Evolutionary conservation across 2,888 invertebrate genomes (phyloP), one percentile per base, ranked within the genome.

Genomic region (Ommatoiulus sabulosus): DNA sequence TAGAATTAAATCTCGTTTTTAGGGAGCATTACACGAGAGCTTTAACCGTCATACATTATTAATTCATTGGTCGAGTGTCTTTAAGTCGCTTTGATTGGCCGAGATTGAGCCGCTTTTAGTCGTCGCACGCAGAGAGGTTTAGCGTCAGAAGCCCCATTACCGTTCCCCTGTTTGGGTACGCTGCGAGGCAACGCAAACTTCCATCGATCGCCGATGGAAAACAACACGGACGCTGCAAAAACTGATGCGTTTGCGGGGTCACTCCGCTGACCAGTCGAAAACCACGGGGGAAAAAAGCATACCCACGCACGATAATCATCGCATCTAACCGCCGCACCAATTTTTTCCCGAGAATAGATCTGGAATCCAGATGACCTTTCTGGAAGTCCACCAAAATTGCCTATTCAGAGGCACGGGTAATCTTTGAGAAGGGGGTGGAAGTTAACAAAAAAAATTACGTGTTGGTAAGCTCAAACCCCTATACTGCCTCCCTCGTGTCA

Each of bases 111-210:
- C 63, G 63, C 63, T 52, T 52, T 52, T 52, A 12, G 12, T 52
- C 52, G 15, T 17, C 52, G 52, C 52, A 52, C 1, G 52, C 52
- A 52, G 52, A 72, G 72, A 72, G 72, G 72, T 72, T 72, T 72
- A 72, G 24, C 24, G 72, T 72, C 72, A 72, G 72, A 72, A 72
- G n/a, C 72, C 72, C 72, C 72, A 72, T 72, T 72, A 72, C 3
- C 72, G 72, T 72, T n/a, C 63, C 24, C 72, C 17, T 72, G 72
- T 72, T 72, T 72, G 72, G 24, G 72, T 20, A 7, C 20, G 72
- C 72, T 63, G 63, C 63, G 12, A 48, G 48, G 48, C 48, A 48
- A 48, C 48, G 48, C 12, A 20, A 24, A 72, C 63, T n/a, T n/a
- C 8, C 20, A 72, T 72, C 72, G 72, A 72, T 72, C 24, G 72